phyloP scores from a whole-genome alignment of 1,140 invertebrate species.

The Hermatobates lingyangjiaoensis region DNA sequence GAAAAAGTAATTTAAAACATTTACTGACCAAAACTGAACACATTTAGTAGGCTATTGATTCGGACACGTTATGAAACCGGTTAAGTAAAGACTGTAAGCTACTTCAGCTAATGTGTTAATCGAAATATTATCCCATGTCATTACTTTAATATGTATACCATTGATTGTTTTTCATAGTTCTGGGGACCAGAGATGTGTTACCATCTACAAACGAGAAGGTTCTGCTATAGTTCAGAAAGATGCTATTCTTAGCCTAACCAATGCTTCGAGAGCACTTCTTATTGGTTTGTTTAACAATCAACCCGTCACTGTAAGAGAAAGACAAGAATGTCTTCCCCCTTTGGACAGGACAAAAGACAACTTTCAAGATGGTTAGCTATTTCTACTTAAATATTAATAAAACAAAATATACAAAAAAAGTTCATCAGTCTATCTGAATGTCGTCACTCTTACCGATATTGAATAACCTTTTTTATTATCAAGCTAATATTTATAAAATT shows the following conservation, averaged over 20 bases:
- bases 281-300: slow-evolving; percentile 38
- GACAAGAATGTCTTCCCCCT: slow-evolving; percentile 37
- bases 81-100: background rate
- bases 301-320: slow-evolving; percentile 50
- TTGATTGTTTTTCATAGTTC: slow-evolving; percentile 27
- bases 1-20: background rate
- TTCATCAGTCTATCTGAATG: background rate
- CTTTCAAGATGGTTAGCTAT: slow-evolving; percentile 7
- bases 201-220: slow-evolving; percentile 51
- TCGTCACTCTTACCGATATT: background rate
- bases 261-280: slow-evolving; percentile 38
- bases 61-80: background rate
- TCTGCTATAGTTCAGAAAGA: slow-evolving; percentile 48
- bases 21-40: background rate
- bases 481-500: background rate
- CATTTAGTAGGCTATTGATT: background rate
- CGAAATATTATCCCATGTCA: background rate
- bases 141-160: background rate
- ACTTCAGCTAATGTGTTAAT: background rate
- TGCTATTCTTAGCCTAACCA: slow-evolving; percentile 43
- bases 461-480: background rate
- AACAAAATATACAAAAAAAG: too few species aligned
- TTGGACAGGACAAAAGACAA: slow-evolving; percentile 24
- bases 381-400: background rate
- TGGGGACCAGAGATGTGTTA: slow-evolving; percentile 45